A percentile compares a stretch with the other conserved stretches of the same genome.
Conservation (phyloP, 2,113 vertebrate species). For the Pelvicachromis taeniatus region DNA sequence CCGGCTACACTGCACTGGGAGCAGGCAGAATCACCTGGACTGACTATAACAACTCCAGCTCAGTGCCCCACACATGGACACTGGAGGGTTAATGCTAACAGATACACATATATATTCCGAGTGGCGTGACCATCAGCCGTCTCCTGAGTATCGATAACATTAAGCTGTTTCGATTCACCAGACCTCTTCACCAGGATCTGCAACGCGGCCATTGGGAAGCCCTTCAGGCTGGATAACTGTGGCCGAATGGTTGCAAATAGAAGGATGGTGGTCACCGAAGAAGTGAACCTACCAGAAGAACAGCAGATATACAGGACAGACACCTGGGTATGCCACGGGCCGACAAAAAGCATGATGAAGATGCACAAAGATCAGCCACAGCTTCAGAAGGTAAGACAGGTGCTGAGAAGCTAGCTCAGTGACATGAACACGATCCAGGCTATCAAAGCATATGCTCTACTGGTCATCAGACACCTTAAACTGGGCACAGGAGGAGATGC, state of each 20-base stretch:
- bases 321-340: neutral
- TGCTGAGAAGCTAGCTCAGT: neutral
- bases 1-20: neutral
- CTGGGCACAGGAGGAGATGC: neutral
- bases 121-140: neutral
- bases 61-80: neutral
- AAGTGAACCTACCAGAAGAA: neutral
- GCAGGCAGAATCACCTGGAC: neutral
- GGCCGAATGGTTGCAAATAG: neutral
- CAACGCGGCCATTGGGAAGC: neutral
- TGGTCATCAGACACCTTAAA: neutral
- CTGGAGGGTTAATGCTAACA: neutral
- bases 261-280: neutral
- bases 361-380: neutral
- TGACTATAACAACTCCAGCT: neutral
- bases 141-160: neutral
- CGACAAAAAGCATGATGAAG: neutral
- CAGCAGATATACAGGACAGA: neutral
- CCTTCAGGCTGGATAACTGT: accelerated
- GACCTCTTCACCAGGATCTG: neutral
- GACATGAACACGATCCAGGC: neutral
- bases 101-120: neutral
- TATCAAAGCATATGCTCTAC: neutral
- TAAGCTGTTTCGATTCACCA: neutral
- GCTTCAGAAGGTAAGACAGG: neutral